These are phyloP conservation scores for Peromyscus melanophrys DNA, from an alignment of 2,797 vertebrate genomes.

Conservation along the genomic window DNA sequence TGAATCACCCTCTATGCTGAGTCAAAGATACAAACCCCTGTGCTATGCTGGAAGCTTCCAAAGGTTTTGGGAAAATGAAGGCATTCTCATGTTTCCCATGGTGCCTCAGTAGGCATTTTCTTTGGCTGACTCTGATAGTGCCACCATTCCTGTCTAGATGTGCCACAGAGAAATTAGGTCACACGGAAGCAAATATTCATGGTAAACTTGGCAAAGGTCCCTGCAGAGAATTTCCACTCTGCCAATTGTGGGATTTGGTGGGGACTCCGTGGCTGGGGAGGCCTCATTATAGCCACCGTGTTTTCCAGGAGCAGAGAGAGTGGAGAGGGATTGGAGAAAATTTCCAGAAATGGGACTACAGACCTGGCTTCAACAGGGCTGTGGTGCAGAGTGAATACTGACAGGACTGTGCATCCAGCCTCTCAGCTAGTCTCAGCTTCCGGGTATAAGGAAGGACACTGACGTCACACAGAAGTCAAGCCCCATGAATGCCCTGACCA, in stretches of 20 bases:
- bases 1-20: constrained; percentile 22
- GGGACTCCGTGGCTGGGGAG: neutral
- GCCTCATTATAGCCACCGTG: neutral
- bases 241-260: neutral
- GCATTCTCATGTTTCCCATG: neutral
- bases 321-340: fast-evolving
- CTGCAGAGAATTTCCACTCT: neutral
- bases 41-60: constrained; percentile 63
- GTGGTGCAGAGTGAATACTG: neutral
- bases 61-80: constrained; percentile 66
- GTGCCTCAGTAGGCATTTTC: constrained; percentile 56
- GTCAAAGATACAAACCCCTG: constrained; percentile 56
- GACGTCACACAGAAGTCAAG: neutral
- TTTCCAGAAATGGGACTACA: neutral
- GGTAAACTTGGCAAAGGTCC: neutral
- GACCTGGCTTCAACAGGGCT: neutral
- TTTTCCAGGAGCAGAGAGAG: neutral
- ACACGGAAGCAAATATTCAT: neutral
- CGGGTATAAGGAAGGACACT: neutral
- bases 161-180: constrained; percentile 9
- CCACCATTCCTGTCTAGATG: neutral
- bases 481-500: fast-evolving
- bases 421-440: neutral
- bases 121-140: constrained; percentile 9
- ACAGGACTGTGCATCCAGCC: fast-evolving